These are phyloP conservation scores for Clinocottus analis DNA, from an alignment of 2,113 vertebrate species.

Conservation along the genomic window DNA sequence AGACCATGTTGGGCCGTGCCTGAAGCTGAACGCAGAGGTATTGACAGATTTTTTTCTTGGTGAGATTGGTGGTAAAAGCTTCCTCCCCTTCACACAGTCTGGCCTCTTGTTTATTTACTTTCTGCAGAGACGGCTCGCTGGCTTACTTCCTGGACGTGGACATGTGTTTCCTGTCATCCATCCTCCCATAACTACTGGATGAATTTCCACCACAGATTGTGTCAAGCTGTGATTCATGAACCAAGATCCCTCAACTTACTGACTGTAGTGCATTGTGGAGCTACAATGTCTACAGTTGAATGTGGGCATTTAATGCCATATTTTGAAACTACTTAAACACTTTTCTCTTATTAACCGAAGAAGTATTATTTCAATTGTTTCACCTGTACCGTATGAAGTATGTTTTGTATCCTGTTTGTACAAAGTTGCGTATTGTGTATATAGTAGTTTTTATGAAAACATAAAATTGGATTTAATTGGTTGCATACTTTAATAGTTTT, in stretches of 20 bases:
- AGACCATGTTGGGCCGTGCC: conserved; percentile 79
- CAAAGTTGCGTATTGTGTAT: conserved; percentile 61
- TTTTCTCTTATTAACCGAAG: conserved; percentile 10
- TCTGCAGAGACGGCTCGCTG: conserved; percentile 30
- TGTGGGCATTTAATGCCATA: not conserved
- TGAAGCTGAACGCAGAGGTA: conserved; percentile 68
- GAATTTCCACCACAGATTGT: conserved; percentile 3
- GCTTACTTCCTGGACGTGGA: conserved; percentile 34
- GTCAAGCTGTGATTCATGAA: conserved; percentile 26
- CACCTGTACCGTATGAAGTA: conserved; percentile 1
- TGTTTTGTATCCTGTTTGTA: conserved; percentile 43
- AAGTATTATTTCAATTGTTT: conserved; percentile 13
- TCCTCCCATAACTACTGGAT: not conserved
- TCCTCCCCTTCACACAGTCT: conserved; percentile 8
- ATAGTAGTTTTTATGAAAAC: conserved; percentile 32
- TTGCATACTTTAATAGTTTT: not conserved
- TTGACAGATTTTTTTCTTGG: not conserved
- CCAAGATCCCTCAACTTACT: not conserved
- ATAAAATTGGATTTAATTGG: not conserved
- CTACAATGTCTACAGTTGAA: not conserved
- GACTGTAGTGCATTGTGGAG: conserved; percentile 5
- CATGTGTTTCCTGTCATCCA: conserved; percentile 42
- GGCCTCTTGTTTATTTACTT: conserved; percentile 63
- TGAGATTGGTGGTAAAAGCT: conserved; percentile 12
- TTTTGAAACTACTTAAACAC: conserved; percentile 10